A percentile compares a stretch with the other conserved stretches of the same genome.
Conservation (phyloP, 2,888 invertebrate species). For the Camptogramma bilineatum region DNA sequence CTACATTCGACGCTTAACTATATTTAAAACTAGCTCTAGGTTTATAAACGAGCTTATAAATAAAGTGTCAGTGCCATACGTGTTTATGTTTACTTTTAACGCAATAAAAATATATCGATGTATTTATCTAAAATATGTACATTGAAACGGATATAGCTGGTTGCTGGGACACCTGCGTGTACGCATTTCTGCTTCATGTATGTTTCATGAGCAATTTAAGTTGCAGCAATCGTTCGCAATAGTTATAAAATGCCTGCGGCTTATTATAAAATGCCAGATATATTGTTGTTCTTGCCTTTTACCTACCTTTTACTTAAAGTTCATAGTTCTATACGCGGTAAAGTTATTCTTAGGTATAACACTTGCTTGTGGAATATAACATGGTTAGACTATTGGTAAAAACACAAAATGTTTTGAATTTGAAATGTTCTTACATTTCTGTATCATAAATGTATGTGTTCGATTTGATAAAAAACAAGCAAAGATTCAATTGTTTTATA, state of each 20-base stretch:
- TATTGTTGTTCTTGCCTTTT: constrained; percentile 35
- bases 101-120: constrained; percentile 13
- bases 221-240: constrained; percentile 58
- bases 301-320: constrained; percentile 5
- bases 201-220: constrained; percentile 70
- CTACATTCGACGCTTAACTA: neutral
- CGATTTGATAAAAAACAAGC: neutral
- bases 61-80: neutral
- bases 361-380: neutral
- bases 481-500: neutral
- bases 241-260: constrained; percentile 54
- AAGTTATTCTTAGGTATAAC: neutral
- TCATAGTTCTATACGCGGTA: neutral
- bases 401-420: neutral
- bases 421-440: too few relatives aligned
- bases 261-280: constrained; percentile 44
- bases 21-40: neutral
- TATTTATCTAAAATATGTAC: constrained; percentile 34
- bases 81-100: neutral
- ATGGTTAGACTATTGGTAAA: neutral
- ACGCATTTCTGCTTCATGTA: constrained; percentile 57
- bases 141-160: constrained; percentile 54
- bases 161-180: constrained; percentile 58
- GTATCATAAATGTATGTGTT: neutral
- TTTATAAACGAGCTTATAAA: neutral